Base-by-base conservation (phyloP, 2,113 vertebrate genomes). In the Alligator mississippiensis region DNA sequence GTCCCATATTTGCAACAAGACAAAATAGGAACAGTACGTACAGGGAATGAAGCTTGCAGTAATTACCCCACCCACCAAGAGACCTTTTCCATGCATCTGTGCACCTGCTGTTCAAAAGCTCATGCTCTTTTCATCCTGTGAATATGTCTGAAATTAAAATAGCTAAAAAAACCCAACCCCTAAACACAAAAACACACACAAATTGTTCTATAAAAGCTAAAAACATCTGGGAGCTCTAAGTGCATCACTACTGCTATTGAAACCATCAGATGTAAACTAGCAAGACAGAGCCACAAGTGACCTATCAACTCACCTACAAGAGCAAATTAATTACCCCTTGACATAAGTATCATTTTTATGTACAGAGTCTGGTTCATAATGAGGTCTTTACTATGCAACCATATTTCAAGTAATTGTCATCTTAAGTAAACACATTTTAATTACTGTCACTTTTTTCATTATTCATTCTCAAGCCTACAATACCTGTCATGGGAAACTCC, bases 401-500 rank as follows among this genome's bases (percentile, higher is more conserved):
- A 18, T 95, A 96, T 95, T 97, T 96, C 93, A 97, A 89, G 77
- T 91, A 96, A 97, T 96, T 97, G 94, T 97, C 97, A 96, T 93
- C 89, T 95, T 96, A 97, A 96, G 96, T 96, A 97, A 98, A 97
- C 96, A 97, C 77, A 90, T 94, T 98, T 97, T 97, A 98, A 97
- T 96, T 95, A 97, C 84, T 97, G 94, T 85, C 96, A 83, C 74
- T 96, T 93, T 89, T 91, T 94, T 93, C 94, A 94, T 97, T 97
- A 97, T 75, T 97, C 94, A 97, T 96, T 96, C 92, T 96, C 93
- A 89, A 95, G 94, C 63, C 74, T 59, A 85, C 78, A 95, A 95
- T 96, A 93, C 84, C 90, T 98, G 97, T 97, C 96, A 97, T 87
- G 95, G 85, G 95, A 95, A 87, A 90, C 90, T 84, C 84, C 93